phyloP scores from a whole-genome alignment of 2,888 invertebrate genomes.

The Mechanitis mazaeus region DNA sequence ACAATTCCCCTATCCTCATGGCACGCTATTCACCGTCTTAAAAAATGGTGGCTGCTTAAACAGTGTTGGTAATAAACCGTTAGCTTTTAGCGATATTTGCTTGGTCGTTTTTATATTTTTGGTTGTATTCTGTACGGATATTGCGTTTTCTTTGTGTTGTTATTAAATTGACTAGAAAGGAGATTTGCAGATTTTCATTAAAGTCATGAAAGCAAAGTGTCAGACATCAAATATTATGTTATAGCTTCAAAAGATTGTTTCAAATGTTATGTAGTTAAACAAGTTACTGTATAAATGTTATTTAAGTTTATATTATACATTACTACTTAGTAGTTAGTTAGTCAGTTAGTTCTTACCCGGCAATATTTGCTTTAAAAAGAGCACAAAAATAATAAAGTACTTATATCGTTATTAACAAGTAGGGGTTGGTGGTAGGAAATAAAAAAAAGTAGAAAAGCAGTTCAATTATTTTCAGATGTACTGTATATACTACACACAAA shows the following conservation, averaged over 20 bases:
- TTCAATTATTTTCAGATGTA: no score
- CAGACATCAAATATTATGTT: conserved; percentile 4
- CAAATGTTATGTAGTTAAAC: conserved; percentile 1
- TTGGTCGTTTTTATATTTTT: conserved; percentile 20
- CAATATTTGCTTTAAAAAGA: no score
- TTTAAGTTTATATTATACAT: no score
- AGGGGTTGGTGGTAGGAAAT: no score
- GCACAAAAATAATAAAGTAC: no score
- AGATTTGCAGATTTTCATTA: conserved; percentile 5
- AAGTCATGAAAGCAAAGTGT: conserved; percentile 3
- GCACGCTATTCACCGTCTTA: conserved; percentile 34
- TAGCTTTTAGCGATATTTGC: conserved; percentile 20
- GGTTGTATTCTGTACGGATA: conserved; percentile 19
- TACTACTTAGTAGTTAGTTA: no score
- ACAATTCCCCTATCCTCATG: conserved; percentile 43
- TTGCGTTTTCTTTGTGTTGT: conserved; percentile 15
- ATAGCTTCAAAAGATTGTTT: not conserved
- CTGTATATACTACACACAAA: no score
- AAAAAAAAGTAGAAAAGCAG: no score
- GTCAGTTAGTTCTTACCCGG: no score
- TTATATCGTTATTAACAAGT: no score
- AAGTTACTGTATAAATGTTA: not conserved
- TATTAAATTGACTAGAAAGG: conserved; percentile 1
- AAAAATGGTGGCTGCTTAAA: conserved; percentile 19
- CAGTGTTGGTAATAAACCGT: conserved; percentile 23